Evolutionary conservation across 2,888 invertebrate species (phyloP), one percentile per base, ranked within the genome.

Genomic region (Artemia sinica): DNA sequence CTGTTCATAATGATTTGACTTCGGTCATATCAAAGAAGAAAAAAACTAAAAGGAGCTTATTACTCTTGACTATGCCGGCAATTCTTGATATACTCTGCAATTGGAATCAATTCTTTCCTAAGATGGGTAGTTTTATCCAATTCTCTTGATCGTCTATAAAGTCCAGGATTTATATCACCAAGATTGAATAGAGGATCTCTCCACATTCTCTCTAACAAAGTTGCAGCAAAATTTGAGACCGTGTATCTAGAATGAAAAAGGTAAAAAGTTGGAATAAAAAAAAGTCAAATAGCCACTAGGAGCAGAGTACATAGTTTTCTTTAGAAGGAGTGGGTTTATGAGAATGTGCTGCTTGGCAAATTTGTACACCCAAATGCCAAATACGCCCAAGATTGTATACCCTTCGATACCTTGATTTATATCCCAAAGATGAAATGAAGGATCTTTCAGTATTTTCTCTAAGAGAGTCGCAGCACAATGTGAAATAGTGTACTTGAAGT

Each of bases 171-270:
- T 48, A 89, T 78, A 73, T 86, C 86, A 65, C 83, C 81, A 69
- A 90, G 81, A 76, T 85, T 83, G 76, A 90, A 90, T 68, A 90
- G 78, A 0, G 90, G 89, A 78, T 90, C 89, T 11, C 80, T 79
- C 74, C 82, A 82, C 82, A 91, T 88, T 77, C 86, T 85, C 73
- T 86, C 85, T 72, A 91, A 77, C 65, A 91, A 79, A 72, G 86
- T 83, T 74, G 84, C 85, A 0, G 90, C 86, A 78, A 89, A 89
- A 74, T 86, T 86, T 12, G 89, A 88, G 12, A 91, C 90, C n/a
- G 85, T 83, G 79, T 86, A 88, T 75, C 86, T 86, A 70, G 77
- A 81, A 76, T 78, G 28, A 49, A 77, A 68, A 71, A 65, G 68
- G 72, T 71, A 18, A 48, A 65, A 69, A 72, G 69, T 69, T 66